phyloP scores from a whole-genome alignment of 2,888 invertebrate species.

The Drosophila mayaguana region DNA sequence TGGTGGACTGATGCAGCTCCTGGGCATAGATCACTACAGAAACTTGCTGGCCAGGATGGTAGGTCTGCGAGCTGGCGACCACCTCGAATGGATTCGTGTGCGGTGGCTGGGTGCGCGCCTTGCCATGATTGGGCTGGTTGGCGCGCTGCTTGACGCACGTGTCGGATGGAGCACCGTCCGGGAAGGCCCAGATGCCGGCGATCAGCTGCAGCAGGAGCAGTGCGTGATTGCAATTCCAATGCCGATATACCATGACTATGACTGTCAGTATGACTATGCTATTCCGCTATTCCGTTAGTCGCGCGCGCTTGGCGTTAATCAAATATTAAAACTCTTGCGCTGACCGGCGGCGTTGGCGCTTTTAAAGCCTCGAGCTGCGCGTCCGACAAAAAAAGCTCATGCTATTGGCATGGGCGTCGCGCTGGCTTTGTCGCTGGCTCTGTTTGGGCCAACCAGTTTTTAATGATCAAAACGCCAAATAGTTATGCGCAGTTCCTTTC shows the following conservation, averaged over 20 bases:
- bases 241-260: slow-evolving; percentile 40
- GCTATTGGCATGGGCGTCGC: slow-evolving; percentile 52
- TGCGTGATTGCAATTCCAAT: slow-evolving; percentile 26
- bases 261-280: slow-evolving; percentile 26
- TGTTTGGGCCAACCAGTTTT: slow-evolving; percentile 77
- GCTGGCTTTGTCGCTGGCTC: slow-evolving; percentile 23
- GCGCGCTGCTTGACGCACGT: slow-evolving; percentile 91
- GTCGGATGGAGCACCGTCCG: slow-evolving; percentile 93
- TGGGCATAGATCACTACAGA: slow-evolving; percentile 85
- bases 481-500: slow-evolving; percentile 72
- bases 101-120: slow-evolving; percentile 88
- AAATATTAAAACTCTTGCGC: slow-evolving; percentile 69
- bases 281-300: slow-evolving; percentile 14
- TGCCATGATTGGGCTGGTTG: slow-evolving; percentile 91
- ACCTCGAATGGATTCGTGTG: slow-evolving; percentile 89
- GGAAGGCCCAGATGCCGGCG: slow-evolving; percentile 86
- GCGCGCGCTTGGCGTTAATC: slow-evolving; percentile 64
- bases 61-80: slow-evolving; percentile 88
- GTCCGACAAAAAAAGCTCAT: slow-evolving; percentile 45
- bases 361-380: slow-evolving; percentile 65
- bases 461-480: slow-evolving; percentile 75
- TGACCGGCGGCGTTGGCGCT: slow-evolving; percentile 64
- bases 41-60: slow-evolving; percentile 89
- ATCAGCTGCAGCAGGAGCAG: slow-evolving; percentile 80
- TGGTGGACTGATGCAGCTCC: slow-evolving; percentile 66